phyloP scores from a whole-genome alignment of 2,888 invertebrate species.

The Catocala sponsa region DNA sequence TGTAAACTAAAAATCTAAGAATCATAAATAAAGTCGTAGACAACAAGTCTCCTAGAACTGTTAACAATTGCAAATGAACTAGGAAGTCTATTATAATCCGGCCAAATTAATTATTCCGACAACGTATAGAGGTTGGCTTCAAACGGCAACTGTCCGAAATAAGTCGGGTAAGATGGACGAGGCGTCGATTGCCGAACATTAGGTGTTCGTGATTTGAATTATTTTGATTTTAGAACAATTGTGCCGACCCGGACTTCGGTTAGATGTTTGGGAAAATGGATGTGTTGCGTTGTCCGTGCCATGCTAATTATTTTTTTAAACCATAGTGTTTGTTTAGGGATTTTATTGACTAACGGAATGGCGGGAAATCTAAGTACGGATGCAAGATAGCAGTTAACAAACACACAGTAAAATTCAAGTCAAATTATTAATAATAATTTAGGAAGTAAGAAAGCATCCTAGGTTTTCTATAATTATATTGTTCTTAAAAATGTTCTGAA shows the following conservation, averaged over 20 bases:
- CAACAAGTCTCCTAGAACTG: constrained; percentile 75
- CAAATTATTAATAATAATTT: too few relatives aligned
- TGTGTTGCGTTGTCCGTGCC: constrained; percentile 3
- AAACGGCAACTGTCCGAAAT: constrained; percentile 73
- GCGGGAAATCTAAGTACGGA: too few relatives aligned
- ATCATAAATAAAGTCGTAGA: constrained; percentile 63
- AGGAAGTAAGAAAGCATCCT: too few relatives aligned
- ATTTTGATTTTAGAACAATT: constrained; percentile 55
- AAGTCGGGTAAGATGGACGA: constrained; percentile 68
- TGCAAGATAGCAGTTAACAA: too few relatives aligned
- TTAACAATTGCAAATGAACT: constrained; percentile 73
- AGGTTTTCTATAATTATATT: too few relatives aligned
- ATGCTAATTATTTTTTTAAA: constrained; percentile 5
- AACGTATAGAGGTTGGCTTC: constrained; percentile 65
- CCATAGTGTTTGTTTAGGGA: too few relatives aligned
- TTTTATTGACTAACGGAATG: too few relatives aligned
- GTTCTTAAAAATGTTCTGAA: too few relatives aligned
- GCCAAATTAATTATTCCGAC: constrained; percentile 63
- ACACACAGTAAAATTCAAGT: too few relatives aligned
- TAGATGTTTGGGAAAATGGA: constrained; percentile 28
- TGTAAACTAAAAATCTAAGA: constrained; percentile 20
- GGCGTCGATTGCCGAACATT: constrained; percentile 79
- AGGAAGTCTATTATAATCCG: constrained; percentile 50
- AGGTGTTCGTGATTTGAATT: constrained; percentile 71
- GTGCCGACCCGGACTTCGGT: constrained; percentile 68